phyloP scores from a whole-genome alignment of 2,797 vertebrate species.

The Sardinella longiceps region DNA sequence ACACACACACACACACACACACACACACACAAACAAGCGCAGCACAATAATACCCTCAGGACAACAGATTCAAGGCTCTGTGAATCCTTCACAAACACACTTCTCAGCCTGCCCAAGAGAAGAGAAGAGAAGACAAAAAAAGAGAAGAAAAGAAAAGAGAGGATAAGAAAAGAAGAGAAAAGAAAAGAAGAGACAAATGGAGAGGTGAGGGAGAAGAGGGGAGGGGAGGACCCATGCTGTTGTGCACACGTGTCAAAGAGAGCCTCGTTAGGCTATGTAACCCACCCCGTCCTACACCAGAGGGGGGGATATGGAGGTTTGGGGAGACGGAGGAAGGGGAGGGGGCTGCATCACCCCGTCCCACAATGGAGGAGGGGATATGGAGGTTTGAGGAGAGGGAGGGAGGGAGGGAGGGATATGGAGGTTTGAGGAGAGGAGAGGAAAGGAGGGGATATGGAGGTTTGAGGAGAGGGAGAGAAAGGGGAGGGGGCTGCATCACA shows the following conservation, averaged over 20 bases:
- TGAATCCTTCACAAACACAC: background rate
- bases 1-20: background rate
- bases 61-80: too few species aligned
- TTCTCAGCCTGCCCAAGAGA: background rate
- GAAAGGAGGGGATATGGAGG: background rate
- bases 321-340: background rate
- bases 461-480: background rate
- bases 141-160: background rate
- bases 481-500: slow-evolving; percentile 45
- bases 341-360: slow-evolving; percentile 47
- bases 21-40: background rate
- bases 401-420: background rate
- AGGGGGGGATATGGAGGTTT: background rate
- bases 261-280: slow-evolving; percentile 55
- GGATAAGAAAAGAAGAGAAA: background rate
- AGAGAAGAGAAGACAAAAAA: background rate
- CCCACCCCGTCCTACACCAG: slow-evolving; percentile 44
- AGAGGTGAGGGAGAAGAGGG: slow-evolving; percentile 14
- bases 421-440: background rate
- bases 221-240: slow-evolving; percentile 44
- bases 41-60: background rate
- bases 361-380: slow-evolving; percentile 30
- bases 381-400: background rate
- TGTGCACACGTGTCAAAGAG: slow-evolving; percentile 44
- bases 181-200: background rate